These are phyloP conservation scores for Talpa occidentalis DNA, from an alignment of 2,113 vertebrate species.

Conservation along the genomic window DNA sequence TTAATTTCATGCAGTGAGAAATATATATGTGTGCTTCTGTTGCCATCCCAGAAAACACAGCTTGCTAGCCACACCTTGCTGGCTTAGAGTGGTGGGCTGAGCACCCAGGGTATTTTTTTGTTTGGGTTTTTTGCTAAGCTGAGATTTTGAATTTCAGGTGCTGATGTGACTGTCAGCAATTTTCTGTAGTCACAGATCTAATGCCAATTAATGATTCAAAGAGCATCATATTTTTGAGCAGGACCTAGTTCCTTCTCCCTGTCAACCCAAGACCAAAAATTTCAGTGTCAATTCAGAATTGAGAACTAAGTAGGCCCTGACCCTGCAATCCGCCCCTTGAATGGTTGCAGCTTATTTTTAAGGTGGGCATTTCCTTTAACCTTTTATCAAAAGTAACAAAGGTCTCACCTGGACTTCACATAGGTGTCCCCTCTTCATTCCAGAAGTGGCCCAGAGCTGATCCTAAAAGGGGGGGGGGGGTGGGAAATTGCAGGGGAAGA, in stretches of 20 bases:
- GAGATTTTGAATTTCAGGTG: conserved; percentile 71
- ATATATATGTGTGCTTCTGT: neutral
- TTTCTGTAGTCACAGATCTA: conserved; percentile 47
- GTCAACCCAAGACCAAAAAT: neutral
- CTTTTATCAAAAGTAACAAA: conserved; percentile 49
- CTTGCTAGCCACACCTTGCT: conserved; percentile 6
- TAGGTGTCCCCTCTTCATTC: conserved; percentile 20
- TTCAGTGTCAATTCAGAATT: neutral
- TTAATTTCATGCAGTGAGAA: conserved; percentile 49
- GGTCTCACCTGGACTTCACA: neutral
- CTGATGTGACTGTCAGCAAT: conserved; percentile 46
- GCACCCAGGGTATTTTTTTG: conserved; percentile 32
- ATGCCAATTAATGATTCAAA: conserved; percentile 3
- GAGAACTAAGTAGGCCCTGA: conserved; percentile 14
- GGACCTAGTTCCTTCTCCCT: conserved; percentile 25
- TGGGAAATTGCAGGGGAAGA: neutral
- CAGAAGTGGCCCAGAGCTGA: conserved; percentile 49
- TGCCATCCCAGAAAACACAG: conserved; percentile 33
- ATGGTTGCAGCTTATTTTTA: neutral
- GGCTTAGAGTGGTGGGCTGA: conserved; percentile 23
- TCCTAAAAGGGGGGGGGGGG: neutral
- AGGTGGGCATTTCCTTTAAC: neutral
- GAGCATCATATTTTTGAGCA: conserved; percentile 50
- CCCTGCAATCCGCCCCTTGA: neutral
- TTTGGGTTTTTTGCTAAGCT: conserved; percentile 51